These are phyloP conservation scores for Adineta ricciae DNA, from an alignment of 2,888 invertebrate genomes.

Conservation along the genomic window DNA sequence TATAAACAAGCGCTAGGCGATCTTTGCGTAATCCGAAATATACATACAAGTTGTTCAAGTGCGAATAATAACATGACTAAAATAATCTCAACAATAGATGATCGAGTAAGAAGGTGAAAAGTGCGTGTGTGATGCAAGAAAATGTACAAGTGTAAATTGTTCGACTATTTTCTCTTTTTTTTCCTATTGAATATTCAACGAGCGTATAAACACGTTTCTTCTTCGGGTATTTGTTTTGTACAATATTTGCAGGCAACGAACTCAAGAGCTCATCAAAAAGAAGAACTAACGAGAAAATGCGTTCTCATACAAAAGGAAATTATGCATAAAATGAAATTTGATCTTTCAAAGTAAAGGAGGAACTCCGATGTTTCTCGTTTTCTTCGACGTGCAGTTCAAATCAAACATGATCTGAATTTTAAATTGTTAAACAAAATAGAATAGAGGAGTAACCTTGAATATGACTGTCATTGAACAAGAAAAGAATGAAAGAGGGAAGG, in stretches of 20 bases:
- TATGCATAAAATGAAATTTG: not conserved
- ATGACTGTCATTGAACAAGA: not conserved
- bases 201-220: not conserved
- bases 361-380: not conserved
- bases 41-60: not conserved
- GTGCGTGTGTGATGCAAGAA: not conserved
- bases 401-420: not conserved
- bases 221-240: not conserved
- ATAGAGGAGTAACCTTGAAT: not conserved
- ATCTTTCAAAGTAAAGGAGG: not conserved
- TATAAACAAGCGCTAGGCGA: not conserved
- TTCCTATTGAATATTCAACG: not conserved
- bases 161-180: not conserved
- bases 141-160: not conserved
- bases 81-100: not conserved
- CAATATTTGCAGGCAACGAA: not conserved
- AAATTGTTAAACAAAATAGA: not conserved
- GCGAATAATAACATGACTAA: constrained; percentile 5
- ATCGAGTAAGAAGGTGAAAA: not conserved
- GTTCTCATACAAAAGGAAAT: too few species aligned
- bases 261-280: not conserved
- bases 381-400: not conserved
- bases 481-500: not conserved
- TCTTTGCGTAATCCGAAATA: not conserved
- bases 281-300: too few species aligned